Percentiles rank a stretch among this genome's conserved stretches.
phyloP scores from a whole-genome alignment of 64 coral and sea anemone genomes.

The Actinia tenebrosa region DNA sequence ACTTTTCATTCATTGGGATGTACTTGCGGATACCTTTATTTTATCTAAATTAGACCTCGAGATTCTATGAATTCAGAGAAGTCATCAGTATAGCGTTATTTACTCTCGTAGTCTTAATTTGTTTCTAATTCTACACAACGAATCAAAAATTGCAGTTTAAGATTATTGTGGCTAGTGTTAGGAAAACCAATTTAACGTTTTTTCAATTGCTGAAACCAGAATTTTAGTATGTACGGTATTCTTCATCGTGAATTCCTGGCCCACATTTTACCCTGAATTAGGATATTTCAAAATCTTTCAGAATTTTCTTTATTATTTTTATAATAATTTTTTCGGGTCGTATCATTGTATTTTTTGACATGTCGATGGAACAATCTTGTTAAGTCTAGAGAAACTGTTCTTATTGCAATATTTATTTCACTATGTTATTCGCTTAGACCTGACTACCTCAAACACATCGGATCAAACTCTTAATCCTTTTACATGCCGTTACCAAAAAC shows the following conservation, averaged over 20 bases:
- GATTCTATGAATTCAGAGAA: too few species aligned
- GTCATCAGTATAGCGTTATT: neutral
- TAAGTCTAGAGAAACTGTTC: neutral
- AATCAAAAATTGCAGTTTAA: neutral
- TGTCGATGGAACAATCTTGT: neutral
- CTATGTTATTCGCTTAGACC: neutral
- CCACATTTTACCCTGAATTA: too few species aligned
- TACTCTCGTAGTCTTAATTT: neutral
- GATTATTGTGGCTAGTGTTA: neutral
- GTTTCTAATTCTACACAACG: neutral
- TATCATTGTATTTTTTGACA: neutral
- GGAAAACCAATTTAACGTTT: neutral
- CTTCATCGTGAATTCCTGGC: neutral
- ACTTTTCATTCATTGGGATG: neutral
- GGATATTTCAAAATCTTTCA: neutral
- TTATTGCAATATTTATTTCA: neutral
- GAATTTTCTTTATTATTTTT: neutral
- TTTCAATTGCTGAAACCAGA: neutral
- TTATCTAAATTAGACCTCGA: too few species aligned
- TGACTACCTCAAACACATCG: neutral
- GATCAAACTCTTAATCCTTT: neutral
- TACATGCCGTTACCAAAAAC: conserved; percentile 5
- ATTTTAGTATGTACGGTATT: too few species aligned
- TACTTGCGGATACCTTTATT: too few species aligned
- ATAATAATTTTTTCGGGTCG: neutral